A percentile compares a stretch with the other conserved stretches of the same genome.
These are phyloP conservation scores for Pterocles orientalis DNA, from an alignment of 2,113 vertebrate species.

Conservation along the genomic window DNA sequence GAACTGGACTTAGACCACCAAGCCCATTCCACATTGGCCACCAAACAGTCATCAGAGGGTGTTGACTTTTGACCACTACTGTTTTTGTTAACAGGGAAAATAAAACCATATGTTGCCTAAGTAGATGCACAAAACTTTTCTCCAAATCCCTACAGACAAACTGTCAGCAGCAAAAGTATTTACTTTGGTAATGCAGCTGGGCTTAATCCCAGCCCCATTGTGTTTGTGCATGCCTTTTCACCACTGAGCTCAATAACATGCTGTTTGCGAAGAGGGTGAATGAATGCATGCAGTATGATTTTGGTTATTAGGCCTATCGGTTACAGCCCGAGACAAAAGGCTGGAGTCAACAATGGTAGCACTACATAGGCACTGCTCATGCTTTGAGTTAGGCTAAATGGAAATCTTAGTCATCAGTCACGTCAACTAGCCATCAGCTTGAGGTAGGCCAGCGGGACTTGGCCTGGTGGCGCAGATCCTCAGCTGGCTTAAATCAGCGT, in stretches of 20 bases:
- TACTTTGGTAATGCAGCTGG: constrained; percentile 72
- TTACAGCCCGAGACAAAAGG: constrained; percentile 59
- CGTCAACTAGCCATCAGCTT: constrained; percentile 47
- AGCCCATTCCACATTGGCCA: constrained; percentile 49
- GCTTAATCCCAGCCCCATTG: constrained; percentile 70
- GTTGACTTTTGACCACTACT: constrained; percentile 73
- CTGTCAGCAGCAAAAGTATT: constrained; percentile 74
- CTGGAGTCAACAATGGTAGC: constrained; percentile 63
- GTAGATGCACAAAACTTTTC: constrained; percentile 64
- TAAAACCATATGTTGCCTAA: constrained; percentile 70
- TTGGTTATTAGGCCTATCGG: constrained; percentile 57
- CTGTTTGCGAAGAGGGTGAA: constrained; percentile 65
- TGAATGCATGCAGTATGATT: constrained; percentile 55
- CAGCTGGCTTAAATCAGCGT: constrained; percentile 62
- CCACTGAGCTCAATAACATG: constrained; percentile 61
- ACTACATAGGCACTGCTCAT: constrained; percentile 31
- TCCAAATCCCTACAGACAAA: constrained; percentile 69
- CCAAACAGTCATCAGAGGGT: constrained; percentile 48
- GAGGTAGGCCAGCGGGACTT: constrained; percentile 56
- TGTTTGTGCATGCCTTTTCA: constrained; percentile 73
- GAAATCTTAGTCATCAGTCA: constrained; percentile 55
- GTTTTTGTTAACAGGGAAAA: constrained; percentile 67
- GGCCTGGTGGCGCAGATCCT: not conserved
- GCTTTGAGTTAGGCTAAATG: constrained; percentile 46
- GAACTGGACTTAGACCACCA: constrained; percentile 30